Conservation (phyloP, 2,113 vertebrate genomes). For the Edolisoma coerulescens region DNA sequence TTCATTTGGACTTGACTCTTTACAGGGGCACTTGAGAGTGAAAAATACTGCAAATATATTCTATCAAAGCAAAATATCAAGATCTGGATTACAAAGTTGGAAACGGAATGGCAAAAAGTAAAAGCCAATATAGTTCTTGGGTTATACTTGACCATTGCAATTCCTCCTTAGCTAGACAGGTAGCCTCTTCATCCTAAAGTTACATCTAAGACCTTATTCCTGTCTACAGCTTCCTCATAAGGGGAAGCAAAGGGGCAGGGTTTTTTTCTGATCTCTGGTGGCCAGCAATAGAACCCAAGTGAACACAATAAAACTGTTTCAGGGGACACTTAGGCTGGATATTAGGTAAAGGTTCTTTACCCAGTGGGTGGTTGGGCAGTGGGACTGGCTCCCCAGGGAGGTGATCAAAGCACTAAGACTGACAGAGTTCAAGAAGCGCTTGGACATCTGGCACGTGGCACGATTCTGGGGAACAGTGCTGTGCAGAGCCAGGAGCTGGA, state of each 20-base stretch:
- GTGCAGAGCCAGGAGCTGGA: neutral
- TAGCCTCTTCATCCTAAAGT: neutral
- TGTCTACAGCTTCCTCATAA: neutral
- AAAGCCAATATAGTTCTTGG: neutral
- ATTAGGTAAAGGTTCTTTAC: no score
- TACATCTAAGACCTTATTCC: neutral
- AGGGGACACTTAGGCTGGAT: neutral
- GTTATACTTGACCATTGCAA: neutral
- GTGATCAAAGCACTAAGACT: neutral
- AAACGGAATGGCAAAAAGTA: neutral
- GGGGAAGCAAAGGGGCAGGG: neutral
- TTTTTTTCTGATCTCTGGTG: neutral
- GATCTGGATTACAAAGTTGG: neutral
- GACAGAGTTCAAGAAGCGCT: neutral
- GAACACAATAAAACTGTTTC: neutral
- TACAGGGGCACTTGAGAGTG: neutral
- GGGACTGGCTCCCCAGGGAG: neutral
- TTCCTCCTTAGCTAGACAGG: neutral
- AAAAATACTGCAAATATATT: neutral
- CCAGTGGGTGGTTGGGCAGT: fast-evolving
- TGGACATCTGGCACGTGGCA: neutral
- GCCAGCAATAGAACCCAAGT: neutral
- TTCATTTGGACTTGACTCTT: neutral
- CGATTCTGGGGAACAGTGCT: neutral
- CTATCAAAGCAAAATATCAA: neutral